phyloP scores from a whole-genome alignment of 2,113 vertebrate genomes.

The Rostratula benghalensis region DNA sequence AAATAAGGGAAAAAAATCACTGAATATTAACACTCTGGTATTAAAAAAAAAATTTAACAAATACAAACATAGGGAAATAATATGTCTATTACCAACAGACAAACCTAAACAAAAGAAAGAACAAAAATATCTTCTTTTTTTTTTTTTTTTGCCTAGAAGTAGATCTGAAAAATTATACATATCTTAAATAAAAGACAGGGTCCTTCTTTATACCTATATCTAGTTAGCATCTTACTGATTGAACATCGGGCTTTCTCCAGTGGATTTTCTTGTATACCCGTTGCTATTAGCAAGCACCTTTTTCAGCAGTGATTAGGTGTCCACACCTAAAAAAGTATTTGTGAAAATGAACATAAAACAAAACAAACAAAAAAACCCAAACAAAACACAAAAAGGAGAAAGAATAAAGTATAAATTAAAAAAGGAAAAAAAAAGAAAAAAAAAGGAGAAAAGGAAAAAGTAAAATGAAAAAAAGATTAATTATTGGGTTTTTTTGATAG shows the following conservation, averaged over 20 bases:
- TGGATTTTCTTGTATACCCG: neutral
- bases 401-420: too few relatives aligned
- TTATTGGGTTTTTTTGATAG: neutral
- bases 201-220: neutral
- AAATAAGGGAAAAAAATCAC: neutral
- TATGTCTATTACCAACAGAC: neutral
- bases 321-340: neutral
- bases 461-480: too few relatives aligned
- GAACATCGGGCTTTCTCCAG: neutral
- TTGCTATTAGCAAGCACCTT: neutral
- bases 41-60: neutral
- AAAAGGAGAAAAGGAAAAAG: neutral
- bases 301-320: neutral
- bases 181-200: neutral
- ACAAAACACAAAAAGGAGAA: too few relatives aligned
- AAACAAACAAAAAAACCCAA: too few relatives aligned
- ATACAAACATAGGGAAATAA: neutral
- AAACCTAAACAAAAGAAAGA: neutral
- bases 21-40: neutral
- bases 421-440: neutral
- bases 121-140: neutral
- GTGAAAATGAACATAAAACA: too few relatives aligned
- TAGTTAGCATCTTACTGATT: neutral
- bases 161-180: neutral
- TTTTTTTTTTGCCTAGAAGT: neutral